Conservation (phyloP, 2,888 invertebrate genomes). For the Dynastes grantii region DNA sequence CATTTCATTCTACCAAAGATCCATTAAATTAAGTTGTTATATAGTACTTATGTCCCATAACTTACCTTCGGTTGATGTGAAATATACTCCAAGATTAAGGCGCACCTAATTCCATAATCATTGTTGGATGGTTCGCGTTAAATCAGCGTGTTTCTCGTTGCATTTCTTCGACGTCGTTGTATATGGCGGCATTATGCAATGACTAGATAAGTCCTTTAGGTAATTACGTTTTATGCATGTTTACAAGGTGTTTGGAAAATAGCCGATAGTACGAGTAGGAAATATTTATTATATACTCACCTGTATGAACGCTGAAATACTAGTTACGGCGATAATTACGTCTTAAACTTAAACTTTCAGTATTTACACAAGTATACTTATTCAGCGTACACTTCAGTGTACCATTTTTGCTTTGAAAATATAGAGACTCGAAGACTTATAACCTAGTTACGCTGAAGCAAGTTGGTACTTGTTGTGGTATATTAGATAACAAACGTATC, state of each 20-base stretch:
- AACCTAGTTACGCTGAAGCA: no score
- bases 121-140: slow-evolving; percentile 50
- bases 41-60: slow-evolving; percentile 41
- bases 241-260: slow-evolving; percentile 45
- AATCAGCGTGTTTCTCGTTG: slow-evolving; percentile 49
- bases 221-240: slow-evolving; percentile 45
- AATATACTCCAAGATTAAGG: slow-evolving; percentile 44
- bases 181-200: slow-evolving; percentile 51
- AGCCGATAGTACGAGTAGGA: slow-evolving; percentile 13
- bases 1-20: slow-evolving; percentile 29
- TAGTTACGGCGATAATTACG: slow-evolving; percentile 13
- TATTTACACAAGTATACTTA: neutral
- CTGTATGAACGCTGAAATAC: slow-evolving; percentile 1
- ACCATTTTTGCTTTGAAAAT: no score
- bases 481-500: no score
- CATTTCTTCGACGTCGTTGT: slow-evolving; percentile 47
- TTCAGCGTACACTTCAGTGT: no score
- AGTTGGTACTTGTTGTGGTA: no score
- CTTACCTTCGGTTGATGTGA: slow-evolving; percentile 45
- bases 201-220: slow-evolving; percentile 40
- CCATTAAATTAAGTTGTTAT: slow-evolving; percentile 47
- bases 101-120: slow-evolving; percentile 48
- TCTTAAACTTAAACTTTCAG: slow-evolving; percentile 21
- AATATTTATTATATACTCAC: slow-evolving; percentile 18
- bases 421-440: no score